Evolutionary conservation across 2,797 vertebrate genomes (phyloP), one percentile per base, ranked within the genome.

Genomic region (Chloroceryle amazona): DNA sequence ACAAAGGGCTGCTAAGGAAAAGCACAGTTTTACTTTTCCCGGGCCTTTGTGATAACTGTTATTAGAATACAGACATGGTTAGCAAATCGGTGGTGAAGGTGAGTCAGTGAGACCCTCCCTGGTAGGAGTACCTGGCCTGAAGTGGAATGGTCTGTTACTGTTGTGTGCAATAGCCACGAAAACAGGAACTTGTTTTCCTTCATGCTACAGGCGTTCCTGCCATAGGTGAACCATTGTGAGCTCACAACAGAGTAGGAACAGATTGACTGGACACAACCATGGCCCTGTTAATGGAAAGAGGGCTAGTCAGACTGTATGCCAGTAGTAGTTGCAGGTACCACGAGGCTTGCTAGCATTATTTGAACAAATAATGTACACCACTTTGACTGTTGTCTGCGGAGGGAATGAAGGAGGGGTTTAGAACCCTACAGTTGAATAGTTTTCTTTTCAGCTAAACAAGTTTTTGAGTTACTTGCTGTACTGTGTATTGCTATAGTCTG

Each of bases 171-270:
- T 41, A 74, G 49, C n/a, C 54, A 28, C 0, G 0, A 54, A 57
- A 68, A 11, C 37, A 74, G 35, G 68, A 67, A 35, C 20, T 68
- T 89, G 35, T 26, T 62, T 65, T 39, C 33, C 72, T 76, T 71
- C 18, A 1, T 49, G 37, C 44, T 81, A 2, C 8, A 6, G 8
- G 16, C 0, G 0, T 51, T 93, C 35, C 82, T 94, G 42, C 33
- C 8, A 1, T 21, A 44, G 47, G 10, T 61, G 25, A 81, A 79
- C 20, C 13, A 9, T 4, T 19, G 37, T 42, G 29, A 13, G 23
- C 65, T 81, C 76, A 46, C 37, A 44, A 72, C 78, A 31, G 33
- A 33, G 42, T 13, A 55, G 79, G 28, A 70, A 29, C 39, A 41
- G 33, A 33, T 23, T 44, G 41, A 67, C 31, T 71, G 46, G 41